Evolutionary conservation across 37 sponge, comb jelly and placozoan genomes (phyloP), one percentile per base, ranked within the genome.

Genomic region (Axinella damicornis): DNA sequence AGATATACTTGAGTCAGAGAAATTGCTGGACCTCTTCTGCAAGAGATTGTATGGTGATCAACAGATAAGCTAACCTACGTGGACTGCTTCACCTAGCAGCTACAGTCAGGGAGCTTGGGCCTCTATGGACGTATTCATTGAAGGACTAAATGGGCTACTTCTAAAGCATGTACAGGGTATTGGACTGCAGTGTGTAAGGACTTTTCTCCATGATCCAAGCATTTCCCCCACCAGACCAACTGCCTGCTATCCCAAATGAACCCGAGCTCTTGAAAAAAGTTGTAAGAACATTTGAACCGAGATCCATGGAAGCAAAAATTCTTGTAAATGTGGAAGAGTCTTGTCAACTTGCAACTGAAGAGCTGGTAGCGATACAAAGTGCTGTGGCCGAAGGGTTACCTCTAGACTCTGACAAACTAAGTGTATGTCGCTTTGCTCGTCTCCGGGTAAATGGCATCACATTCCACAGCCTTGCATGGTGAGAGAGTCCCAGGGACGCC

Each of bases 121-220:
- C 72, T 16, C 53, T 71, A 12, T 35, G 36, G 31, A 22, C 72
- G 16, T 71, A 35, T 40, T 71, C 72, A 19, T 71, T 13, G 52
- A 71, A 24, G 52, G 24, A 2, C 2, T 21, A 36, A 71, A 71
- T 71, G 72, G 72, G 2, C 11, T 40, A 38, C 20, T 71, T 17
- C 15, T 40, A 2, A 71, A 39, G 37, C 33, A 60, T 46, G 28
- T 80, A 1, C 81, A 68, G 16, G 32, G 52, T 2, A 65, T 80
- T 80, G 81, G 13, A 32, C 21, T 39, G 37, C 81, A 80, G 69
- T 41, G 38, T 9, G 24, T 37, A 9, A 11, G 52, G 25, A 41
- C 73, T 13, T 73, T 24, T n/a, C 14, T 46, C 41, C 4, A 41
- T 41, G 25, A 38, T 73, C 18, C 41, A 73, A 73, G 52, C 38